Evolutionary conservation across 1,140 invertebrate species (phyloP).

Genomic region (Conus ventricosus): DNA sequence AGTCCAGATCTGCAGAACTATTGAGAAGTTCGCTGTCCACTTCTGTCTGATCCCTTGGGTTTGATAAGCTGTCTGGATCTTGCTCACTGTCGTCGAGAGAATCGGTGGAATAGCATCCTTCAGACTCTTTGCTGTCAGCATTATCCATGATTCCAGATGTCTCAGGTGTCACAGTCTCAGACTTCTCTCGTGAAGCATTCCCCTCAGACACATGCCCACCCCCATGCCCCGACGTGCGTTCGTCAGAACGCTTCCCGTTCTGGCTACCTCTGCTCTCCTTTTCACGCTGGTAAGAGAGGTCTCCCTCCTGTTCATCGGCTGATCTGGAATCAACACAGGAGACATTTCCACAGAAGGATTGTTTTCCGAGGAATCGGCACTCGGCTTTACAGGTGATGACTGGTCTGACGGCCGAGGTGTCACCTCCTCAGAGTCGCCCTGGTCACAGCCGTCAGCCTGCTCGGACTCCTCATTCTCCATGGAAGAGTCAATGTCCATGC

Average conservation of each 20-base stretch:
- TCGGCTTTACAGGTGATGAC: not conserved
- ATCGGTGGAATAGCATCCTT: slow-evolving; percentile 49
- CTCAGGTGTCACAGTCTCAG: not conserved
- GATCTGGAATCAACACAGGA: not conserved
- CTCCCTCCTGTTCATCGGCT: not conserved
- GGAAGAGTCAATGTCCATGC: not conserved
- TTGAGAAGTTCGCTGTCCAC: not conserved
- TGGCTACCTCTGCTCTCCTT: not conserved
- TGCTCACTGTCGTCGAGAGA: slow-evolving; percentile 44
- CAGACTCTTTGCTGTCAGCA: not conserved
- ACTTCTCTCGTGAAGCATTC: too few relatives aligned
- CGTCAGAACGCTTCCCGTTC: not conserved
- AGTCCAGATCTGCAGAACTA: not conserved
- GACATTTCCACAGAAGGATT: not conserved
- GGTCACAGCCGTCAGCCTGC: not conserved
- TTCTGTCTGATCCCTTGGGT: not conserved
- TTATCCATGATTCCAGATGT: not conserved
- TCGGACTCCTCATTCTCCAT: not conserved
- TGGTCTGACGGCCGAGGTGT: not conserved
- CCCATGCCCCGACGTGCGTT: not conserved
- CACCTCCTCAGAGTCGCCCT: not conserved
- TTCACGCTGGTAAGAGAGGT: not conserved
- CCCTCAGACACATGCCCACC: not conserved
- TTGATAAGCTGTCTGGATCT: not conserved
- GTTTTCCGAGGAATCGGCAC: not conserved